These are phyloP conservation scores for Torymus auratus DNA, from an alignment of 2,888 invertebrate genomes.

Conservation along the genomic window DNA sequence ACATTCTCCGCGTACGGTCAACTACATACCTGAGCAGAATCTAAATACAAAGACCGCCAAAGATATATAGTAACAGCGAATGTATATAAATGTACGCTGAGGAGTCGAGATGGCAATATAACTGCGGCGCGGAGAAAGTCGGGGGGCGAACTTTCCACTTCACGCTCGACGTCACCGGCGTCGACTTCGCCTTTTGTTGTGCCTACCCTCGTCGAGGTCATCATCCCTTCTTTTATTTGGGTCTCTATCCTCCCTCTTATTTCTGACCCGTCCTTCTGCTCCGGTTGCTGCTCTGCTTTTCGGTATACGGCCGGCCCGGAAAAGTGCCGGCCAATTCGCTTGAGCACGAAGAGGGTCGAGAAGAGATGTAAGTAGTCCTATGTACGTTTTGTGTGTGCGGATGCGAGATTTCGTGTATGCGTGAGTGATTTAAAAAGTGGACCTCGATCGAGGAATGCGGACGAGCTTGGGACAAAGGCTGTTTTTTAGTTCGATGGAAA, in stretches of 20 bases:
- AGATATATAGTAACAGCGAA: background rate
- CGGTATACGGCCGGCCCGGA: background rate
- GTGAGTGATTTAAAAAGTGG: too few relatives aligned
- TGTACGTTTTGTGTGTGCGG: too few relatives aligned
- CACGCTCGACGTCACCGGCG: conserved; percentile 30
- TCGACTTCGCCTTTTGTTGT: background rate
- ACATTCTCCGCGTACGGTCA: conserved; percentile 2
- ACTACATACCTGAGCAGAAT: conserved; percentile 10
- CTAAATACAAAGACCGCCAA: conserved; percentile 27
- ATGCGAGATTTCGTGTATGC: too few relatives aligned
- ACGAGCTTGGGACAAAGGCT: too few relatives aligned
- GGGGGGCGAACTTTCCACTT: conserved; percentile 40
- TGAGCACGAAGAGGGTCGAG: background rate
- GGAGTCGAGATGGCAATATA: background rate
- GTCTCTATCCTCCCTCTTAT: background rate
- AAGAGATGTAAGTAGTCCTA: too few relatives aligned
- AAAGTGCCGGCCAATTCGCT: conserved; percentile 14
- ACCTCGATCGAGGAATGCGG: too few relatives aligned
- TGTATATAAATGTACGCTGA: conserved; percentile 12
- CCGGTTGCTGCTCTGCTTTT: conserved; percentile 6
- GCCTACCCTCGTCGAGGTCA: background rate
- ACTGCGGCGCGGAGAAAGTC: background rate
- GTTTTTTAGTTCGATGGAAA: too few relatives aligned
- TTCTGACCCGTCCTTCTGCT: background rate
- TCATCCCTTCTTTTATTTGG: background rate